phyloP scores from a whole-genome alignment of 2,797 vertebrate genomes.

The Melanotaenia trifasciata region DNA sequence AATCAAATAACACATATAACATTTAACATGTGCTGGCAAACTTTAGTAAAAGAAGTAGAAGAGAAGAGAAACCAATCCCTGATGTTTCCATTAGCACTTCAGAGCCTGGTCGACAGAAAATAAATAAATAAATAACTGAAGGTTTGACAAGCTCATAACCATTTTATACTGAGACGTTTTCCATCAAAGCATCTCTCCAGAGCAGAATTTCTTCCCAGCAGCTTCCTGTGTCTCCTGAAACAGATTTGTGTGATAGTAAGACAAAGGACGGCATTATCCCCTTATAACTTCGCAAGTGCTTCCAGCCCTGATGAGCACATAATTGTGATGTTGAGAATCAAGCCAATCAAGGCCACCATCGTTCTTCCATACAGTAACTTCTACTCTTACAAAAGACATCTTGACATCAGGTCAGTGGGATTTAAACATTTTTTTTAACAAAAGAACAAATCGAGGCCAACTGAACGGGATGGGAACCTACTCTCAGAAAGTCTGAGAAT shows the following conservation, averaged over 20 bases:
- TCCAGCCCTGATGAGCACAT: constrained; percentile 3
- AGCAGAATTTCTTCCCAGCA: background rate
- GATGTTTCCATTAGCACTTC: background rate
- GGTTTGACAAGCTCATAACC: no score
- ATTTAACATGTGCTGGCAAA: background rate
- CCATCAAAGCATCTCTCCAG: constrained; percentile 4
- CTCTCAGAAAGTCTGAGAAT: background rate
- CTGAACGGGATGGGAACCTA: background rate
- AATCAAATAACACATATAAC: background rate
- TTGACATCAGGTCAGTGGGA: background rate
- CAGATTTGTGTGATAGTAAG: constrained; percentile 2
- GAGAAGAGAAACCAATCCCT: background rate
- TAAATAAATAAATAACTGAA: background rate
- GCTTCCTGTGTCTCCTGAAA: constrained; percentile 10
- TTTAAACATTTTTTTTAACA: background rate
- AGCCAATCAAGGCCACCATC: background rate
- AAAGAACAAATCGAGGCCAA: background rate
- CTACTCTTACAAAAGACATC: background rate
- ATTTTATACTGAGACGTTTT: background rate
- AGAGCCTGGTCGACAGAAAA: background rate
- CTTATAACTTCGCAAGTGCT: background rate
- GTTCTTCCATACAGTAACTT: background rate
- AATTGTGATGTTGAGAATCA: background rate
- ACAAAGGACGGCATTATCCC: background rate
- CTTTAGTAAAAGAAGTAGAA: background rate